phyloP scores from a whole-genome alignment of 2,888 invertebrate genomes.

The Trissonchulus sp. region DNA sequence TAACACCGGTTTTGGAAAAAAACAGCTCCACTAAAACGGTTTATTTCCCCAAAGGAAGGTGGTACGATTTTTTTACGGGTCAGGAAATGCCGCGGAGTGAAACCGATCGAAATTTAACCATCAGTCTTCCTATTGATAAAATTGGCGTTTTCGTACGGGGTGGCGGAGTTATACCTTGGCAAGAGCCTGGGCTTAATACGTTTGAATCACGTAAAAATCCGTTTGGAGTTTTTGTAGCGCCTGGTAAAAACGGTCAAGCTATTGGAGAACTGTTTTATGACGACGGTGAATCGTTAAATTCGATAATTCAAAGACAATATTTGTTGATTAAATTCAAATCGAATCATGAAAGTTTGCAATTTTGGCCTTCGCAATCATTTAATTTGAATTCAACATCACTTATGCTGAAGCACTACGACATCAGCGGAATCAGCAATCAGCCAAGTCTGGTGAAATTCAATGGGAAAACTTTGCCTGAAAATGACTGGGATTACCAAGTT shows the following conservation, averaged over 20 bases:
- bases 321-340: too few species aligned
- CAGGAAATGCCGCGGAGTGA: neutral
- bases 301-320: too few species aligned
- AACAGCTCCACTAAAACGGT: constrained; percentile 31
- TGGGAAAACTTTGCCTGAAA: too few species aligned
- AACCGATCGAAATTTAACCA: constrained; percentile 29
- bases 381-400: too few species aligned
- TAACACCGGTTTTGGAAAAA: constrained; percentile 21
- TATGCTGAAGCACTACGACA: too few species aligned
- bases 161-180: constrained; percentile 46
- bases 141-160: constrained; percentile 46
- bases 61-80: constrained; percentile 39
- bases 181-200: constrained; percentile 43
- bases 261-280: constrained; percentile 7
- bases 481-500: too few species aligned
- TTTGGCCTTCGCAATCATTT: too few species aligned
- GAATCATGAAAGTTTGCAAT: too few species aligned
- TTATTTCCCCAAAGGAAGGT: constrained; percentile 46
- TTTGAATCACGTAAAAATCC: neutral
- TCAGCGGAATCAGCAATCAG: too few species aligned
- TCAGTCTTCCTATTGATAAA: constrained; percentile 46
- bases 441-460: too few species aligned
- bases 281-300: constrained; percentile 24
- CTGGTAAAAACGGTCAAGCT: neutral
- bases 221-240: constrained; percentile 18